These are phyloP conservation scores for Eristalis tenax DNA, from an alignment of 2,888 invertebrate species.

Conservation along the genomic window DNA sequence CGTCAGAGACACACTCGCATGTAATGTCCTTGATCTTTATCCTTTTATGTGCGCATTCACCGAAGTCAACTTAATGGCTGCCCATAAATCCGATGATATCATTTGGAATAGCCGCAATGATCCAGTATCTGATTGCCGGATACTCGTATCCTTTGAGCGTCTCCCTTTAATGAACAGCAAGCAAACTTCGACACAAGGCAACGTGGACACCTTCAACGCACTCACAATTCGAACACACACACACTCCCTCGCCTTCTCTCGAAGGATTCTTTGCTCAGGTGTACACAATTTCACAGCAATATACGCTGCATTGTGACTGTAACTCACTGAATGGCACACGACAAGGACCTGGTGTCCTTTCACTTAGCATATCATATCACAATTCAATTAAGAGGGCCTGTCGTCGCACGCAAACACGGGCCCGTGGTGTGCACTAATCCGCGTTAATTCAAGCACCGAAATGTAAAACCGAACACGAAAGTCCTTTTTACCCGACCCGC, in stretches of 20 bases:
- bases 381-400: not conserved
- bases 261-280: not conserved
- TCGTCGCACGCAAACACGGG: not conserved
- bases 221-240: not conserved
- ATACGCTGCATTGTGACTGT: constrained; percentile 14
- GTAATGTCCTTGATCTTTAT: constrained; percentile 58
- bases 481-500: constrained; percentile 44
- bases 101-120: constrained; percentile 24
- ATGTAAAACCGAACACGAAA: constrained; percentile 34
- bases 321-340: constrained; percentile 10
- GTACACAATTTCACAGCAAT: constrained; percentile 7
- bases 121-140: not conserved
- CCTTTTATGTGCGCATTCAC: constrained; percentile 54
- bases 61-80: constrained; percentile 49
- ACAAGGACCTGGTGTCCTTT: constrained; percentile 15
- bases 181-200: not conserved
- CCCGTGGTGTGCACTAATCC: constrained; percentile 5
- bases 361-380: constrained; percentile 27
- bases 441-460: constrained; percentile 55
- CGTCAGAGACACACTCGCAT: not conserved
- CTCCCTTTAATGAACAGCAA: not conserved
- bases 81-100: constrained; percentile 59
- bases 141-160: not conserved
- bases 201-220: not conserved
- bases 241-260: not conserved